Evolutionary conservation across 2,797 vertebrate species (phyloP), one percentile per base, ranked within the genome.

Genomic region (Falco peregrinus): DNA sequence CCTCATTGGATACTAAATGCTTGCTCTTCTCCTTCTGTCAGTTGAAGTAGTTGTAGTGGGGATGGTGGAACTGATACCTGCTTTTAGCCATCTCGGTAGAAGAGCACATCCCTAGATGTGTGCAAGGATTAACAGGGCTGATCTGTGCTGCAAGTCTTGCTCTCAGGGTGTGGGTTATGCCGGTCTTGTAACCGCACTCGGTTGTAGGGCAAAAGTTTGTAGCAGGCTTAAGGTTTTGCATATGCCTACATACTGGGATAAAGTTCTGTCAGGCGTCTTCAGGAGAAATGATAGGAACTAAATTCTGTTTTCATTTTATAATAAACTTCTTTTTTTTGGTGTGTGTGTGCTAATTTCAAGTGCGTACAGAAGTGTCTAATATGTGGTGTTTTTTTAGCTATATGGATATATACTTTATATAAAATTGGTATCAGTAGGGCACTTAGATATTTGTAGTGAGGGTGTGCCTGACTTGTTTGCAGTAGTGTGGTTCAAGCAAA

Each of bases 171-270:
- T 1, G n/a, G 15, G 25, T 18, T 48, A 0, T 17, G 7, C 41
- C 16, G 63, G 28, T 13, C 21, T 13, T 8, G 7, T 3, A 1
- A 2, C 13, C 6, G 6, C 1, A 0, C 43, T 15, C 5, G 25
- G 8, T 11, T 64, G 31, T 8, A 7, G 53, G 28, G 37, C 33
- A 35, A 3, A 16, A 26, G 15, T 16, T n/a, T 28, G 48, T 9
- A 33, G 25, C 6, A 5, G 31, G 10, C 11, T 29, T 16, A 8
- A 28, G 6, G 13, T 24, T n/a, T 43, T 14, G 39, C 50, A 3
- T 14, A 2, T n/a, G 5, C 8, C 26, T 25, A 0, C 2, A 1
- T 47, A 37, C 41, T 61, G n/a, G 12, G 48, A 7, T 68, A 5
- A 63, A 47, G 24, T 25, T 47, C 47, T 48, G 35, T 47, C 21